Evolutionary conservation across 1,140 invertebrate genomes (phyloP).

Genomic region (Vanessa atalanta): DNA sequence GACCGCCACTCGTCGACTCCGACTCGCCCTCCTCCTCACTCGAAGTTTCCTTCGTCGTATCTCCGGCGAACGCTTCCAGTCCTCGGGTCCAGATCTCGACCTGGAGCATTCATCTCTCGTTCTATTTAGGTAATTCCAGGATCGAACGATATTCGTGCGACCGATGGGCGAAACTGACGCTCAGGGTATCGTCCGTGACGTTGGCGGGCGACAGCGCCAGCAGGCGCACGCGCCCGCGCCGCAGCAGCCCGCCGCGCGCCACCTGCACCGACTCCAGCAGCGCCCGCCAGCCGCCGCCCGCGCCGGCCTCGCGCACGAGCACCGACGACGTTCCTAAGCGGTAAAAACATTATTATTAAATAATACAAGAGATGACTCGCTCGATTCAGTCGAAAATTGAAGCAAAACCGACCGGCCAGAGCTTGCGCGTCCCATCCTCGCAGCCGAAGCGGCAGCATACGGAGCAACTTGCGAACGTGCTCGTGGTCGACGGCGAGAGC

Average conservation of each 20-base stretch:
- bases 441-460: slow-evolving; percentile 33
- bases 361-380: no score
- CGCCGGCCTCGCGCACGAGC: slow-evolving; percentile 39
- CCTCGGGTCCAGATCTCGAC: slow-evolving; percentile 59
- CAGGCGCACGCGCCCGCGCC: slow-evolving; percentile 40
- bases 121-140: neutral
- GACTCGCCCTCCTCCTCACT: slow-evolving; percentile 14
- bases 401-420: slow-evolving; percentile 22
- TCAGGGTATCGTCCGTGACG: slow-evolving; percentile 30
- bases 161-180: slow-evolving; percentile 14
- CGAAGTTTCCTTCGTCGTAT: slow-evolving; percentile 13
- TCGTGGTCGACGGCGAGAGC: slow-evolving; percentile 32
- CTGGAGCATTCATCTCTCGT: slow-evolving; percentile 15
- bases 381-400: no score
- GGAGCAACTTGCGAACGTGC: slow-evolving; percentile 35
- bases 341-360: neutral
- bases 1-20: slow-evolving; percentile 39
- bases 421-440: slow-evolving; percentile 46
- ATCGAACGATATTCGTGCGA: neutral
- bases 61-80: slow-evolving; percentile 49
- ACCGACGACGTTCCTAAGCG: slow-evolving; percentile 44
- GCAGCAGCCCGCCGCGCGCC: slow-evolving; percentile 46
- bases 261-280: slow-evolving; percentile 52
- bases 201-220: slow-evolving; percentile 24
- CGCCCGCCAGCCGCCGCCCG: slow-evolving; percentile 36